These are phyloP conservation scores for Dyspetes luteomarginatus DNA, from an alignment of 2,888 invertebrate species.

Conservation along the genomic window DNA sequence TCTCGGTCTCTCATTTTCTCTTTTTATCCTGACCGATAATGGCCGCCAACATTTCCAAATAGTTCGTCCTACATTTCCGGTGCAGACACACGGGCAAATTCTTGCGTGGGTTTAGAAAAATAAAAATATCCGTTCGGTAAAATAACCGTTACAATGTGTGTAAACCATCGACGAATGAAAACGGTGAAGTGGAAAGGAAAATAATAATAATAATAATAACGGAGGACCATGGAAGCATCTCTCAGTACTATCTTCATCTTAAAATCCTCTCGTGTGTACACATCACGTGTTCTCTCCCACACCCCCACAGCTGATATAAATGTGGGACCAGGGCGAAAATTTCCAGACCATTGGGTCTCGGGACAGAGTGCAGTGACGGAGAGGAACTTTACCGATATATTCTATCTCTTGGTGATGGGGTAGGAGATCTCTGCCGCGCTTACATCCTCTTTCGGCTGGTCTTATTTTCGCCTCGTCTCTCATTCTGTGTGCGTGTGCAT, in stretches of 20 bases:
- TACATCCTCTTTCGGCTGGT: constrained; percentile 43
- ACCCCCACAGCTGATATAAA: constrained; percentile 21
- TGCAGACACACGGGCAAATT: no score
- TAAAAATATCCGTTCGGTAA: constrained; percentile 3
- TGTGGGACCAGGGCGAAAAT: constrained; percentile 24
- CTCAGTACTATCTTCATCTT: neutral
- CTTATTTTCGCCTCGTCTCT: constrained; percentile 45
- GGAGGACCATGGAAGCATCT: neutral
- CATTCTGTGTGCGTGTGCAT: neutral
- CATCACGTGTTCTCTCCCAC: neutral
- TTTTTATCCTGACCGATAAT: constrained; percentile 34
- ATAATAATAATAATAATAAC: constrained; percentile 7
- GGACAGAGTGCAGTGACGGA: constrained; percentile 61
- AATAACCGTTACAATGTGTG: constrained; percentile 24
- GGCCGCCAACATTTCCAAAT: constrained; percentile 34
- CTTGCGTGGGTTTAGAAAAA: no score
- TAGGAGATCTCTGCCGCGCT: constrained; percentile 22
- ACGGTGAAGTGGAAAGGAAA: constrained; percentile 1
- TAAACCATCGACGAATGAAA: neutral
- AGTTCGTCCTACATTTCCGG: constrained; percentile 20
- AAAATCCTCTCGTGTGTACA: constrained; percentile 9
- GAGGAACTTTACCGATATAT: constrained; percentile 76
- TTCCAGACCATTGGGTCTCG: constrained; percentile 78
- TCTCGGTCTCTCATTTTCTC: neutral
- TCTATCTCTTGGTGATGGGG: constrained; percentile 72